phyloP scores from a whole-genome alignment of 2,888 invertebrate species.

The Silvanus unidentatus region DNA sequence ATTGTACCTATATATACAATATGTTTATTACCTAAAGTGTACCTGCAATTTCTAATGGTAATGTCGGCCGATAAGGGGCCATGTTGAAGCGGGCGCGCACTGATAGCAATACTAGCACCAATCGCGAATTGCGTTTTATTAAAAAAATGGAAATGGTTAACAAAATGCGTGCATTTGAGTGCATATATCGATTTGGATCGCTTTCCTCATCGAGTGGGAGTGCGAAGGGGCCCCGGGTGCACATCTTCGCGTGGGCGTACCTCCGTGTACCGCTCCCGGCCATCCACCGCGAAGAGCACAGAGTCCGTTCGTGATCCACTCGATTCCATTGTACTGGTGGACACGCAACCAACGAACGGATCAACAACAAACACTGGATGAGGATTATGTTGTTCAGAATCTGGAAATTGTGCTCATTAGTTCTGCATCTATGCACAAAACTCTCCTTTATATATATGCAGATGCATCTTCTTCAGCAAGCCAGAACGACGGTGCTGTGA shows the following conservation, averaged over 20 bases:
- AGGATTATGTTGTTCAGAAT: conserved; percentile 39
- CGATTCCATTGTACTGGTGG: conserved; percentile 14
- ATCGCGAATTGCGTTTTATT: no score
- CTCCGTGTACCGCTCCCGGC: conserved; percentile 11
- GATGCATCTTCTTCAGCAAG: conserved; percentile 11
- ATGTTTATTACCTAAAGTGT: conserved; percentile 3
- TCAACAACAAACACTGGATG: conserved; percentile 4
- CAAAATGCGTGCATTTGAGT: no score
- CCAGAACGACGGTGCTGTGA: conserved; percentile 17
- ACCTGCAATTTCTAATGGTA: conserved; percentile 19
- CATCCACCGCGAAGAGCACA: not conserved
- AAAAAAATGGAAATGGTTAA: no score
- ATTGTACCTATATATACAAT: no score
- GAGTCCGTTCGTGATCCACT: conserved; percentile 2
- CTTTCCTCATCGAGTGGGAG: no score
- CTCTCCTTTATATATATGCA: not conserved
- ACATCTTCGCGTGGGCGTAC: conserved; percentile 3
- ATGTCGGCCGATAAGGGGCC: conserved; percentile 17
- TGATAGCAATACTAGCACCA: no score
- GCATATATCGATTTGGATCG: not conserved
- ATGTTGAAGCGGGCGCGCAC: not conserved
- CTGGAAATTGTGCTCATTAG: conserved; percentile 40
- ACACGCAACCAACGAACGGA: conserved; percentile 21
- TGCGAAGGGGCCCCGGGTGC: conserved; percentile 6
- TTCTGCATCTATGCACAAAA: conserved; percentile 34